A percentile compares a stretch with the other conserved stretches of the same genome.
Evolutionary conservation across 2,113 vertebrate genomes (phyloP).

Genomic region (Anthoscopus minutus): DNA sequence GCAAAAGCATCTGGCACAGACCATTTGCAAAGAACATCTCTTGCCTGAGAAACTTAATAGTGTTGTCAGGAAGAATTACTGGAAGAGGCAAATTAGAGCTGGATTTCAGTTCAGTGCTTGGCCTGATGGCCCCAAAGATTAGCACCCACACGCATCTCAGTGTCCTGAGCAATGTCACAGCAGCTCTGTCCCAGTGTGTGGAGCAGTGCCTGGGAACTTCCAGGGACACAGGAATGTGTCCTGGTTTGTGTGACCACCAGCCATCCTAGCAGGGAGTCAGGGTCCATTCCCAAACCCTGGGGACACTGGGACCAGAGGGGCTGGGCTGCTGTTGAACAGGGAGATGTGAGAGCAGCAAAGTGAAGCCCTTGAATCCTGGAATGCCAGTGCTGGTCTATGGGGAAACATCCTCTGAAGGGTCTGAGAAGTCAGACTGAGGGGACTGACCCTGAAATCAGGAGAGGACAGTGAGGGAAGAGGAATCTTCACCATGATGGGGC

Average conservation of each 20-base stretch:
- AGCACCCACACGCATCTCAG: not conserved
- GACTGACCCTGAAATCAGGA: not conserved
- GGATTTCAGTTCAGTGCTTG: not conserved
- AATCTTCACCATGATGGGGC: fast-evolving
- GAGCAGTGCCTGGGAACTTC: not conserved
- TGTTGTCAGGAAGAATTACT: constrained; percentile 45
- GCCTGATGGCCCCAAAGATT: constrained; percentile 21
- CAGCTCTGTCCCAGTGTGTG: not conserved
- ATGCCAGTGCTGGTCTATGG: not conserved
- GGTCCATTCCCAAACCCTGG: not conserved
- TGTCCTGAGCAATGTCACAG: not conserved
- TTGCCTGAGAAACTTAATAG: constrained; percentile 57
- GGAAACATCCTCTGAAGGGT: not conserved
- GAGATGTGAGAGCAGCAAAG: not conserved
- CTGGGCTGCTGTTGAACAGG: not conserved
- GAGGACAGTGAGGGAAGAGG: not conserved
- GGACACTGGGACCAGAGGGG: not conserved
- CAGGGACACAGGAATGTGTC: not conserved
- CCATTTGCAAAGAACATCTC: not conserved
- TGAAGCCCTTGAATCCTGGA: not conserved
- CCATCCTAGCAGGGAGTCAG: not conserved
- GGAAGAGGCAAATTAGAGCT: constrained; percentile 43
- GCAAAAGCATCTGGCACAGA: constrained; percentile 19
- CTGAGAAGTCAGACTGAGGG: not conserved
- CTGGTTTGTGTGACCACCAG: not conserved